These are phyloP conservation scores for Puntigrus tetrazona DNA, from an alignment of 2,113 vertebrate species.

Conservation along the genomic window DNA sequence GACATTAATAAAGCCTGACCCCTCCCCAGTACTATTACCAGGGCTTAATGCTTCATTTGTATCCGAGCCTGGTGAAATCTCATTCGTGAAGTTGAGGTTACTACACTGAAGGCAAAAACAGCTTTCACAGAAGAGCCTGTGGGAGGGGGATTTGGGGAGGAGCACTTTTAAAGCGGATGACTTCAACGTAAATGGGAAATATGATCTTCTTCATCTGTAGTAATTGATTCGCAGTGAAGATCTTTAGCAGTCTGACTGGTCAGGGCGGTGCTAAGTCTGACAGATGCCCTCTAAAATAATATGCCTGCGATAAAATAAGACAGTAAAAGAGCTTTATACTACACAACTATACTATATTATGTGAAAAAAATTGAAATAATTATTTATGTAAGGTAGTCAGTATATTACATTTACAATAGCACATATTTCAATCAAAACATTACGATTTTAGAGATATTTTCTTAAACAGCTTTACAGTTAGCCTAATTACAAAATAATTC, in stretches of 20 bases:
- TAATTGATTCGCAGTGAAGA: conserved; percentile 36
- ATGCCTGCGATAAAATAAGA: background rate
- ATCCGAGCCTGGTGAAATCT: conserved; percentile 64
- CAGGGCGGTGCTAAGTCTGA: conserved; percentile 32
- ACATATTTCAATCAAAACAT: background rate
- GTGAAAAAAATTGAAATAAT: too few species aligned
- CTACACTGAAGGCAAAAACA: conserved; percentile 41
- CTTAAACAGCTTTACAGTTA: background rate
- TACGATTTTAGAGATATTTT: background rate
- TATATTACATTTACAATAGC: too few species aligned
- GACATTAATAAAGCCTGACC: conserved; percentile 74
- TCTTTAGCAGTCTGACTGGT: conserved; percentile 31
- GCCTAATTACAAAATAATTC: background rate
- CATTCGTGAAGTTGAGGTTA: conserved; percentile 58
- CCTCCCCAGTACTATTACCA: conserved; percentile 70
- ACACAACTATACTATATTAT: background rate
- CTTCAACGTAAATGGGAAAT: conserved; percentile 41
- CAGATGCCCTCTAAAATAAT: background rate
- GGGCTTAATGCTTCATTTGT: conserved; percentile 74
- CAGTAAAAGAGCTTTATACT: background rate
- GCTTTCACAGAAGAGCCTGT: conserved; percentile 35
- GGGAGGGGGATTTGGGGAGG: conserved; percentile 14
- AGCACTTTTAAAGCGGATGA: conserved; percentile 30
- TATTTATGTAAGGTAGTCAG: too few species aligned
- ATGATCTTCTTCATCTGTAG: conserved; percentile 38